A percentile compares a stretch with the other conserved stretches of the same genome.
Conservation (phyloP, 1,140 invertebrate species). For the Drosophila baimaii region DNA sequence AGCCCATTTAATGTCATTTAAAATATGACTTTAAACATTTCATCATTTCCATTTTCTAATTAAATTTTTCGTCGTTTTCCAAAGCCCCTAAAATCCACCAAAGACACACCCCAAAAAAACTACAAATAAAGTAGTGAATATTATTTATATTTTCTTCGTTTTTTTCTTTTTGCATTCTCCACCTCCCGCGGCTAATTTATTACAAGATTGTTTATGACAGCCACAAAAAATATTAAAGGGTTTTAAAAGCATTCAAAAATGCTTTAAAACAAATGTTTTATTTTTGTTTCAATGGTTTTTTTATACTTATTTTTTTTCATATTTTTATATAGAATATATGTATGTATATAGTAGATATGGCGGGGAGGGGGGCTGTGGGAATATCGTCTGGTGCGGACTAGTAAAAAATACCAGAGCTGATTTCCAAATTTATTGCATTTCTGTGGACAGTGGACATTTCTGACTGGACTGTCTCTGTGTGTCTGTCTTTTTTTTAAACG, state of each 20-base stretch:
- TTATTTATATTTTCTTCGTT: constrained; percentile 2
- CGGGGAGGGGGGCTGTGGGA: constrained; percentile 10
- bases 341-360: neutral
- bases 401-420: constrained; percentile 66
- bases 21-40: neutral
- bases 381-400: constrained; percentile 40
- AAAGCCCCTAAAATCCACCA: constrained; percentile 7
- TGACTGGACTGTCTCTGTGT: constrained; percentile 43
- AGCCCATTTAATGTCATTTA: neutral
- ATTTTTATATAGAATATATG: constrained; percentile 21
- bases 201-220: constrained; percentile 80
- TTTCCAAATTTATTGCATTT: constrained; percentile 80
- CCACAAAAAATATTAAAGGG: constrained; percentile 77
- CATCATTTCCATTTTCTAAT: constrained; percentile 10
- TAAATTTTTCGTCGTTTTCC: neutral
- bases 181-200: constrained; percentile 63
- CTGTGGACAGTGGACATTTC: constrained; percentile 67
- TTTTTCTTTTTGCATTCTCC: constrained; percentile 2
- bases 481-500: constrained; percentile 40
- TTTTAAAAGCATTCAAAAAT: constrained; percentile 71
- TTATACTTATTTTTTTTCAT: constrained; percentile 17
- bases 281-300: constrained; percentile 22
- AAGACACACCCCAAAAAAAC: constrained; percentile 34
- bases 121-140: constrained; percentile 2
- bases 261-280: constrained; percentile 65